Evolutionary conservation across 2,888 invertebrate genomes (phyloP), one percentile per base, ranked within the genome.

Genomic region (Caenorhabditis sp.): DNA sequence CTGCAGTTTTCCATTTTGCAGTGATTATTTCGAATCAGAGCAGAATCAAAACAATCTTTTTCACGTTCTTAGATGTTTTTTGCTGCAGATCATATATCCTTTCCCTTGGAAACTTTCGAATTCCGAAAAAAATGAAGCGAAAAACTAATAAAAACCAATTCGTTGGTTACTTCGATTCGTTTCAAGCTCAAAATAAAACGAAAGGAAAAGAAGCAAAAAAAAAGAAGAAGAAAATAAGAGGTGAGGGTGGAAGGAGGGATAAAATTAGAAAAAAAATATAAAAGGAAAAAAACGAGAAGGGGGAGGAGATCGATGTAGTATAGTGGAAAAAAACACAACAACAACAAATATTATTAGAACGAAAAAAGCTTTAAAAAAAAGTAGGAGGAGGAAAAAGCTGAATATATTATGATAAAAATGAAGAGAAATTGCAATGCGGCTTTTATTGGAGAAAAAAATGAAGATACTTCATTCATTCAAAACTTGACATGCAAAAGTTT

Each of bases 231-330:
- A 50, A 50, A 52, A 64, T 36, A 59, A 38, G 58, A 23, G 38
- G 50, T 54, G 52, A 61, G 25, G 54, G 58, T 59, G 25, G 52
- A 61, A 26, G 54, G 58, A 65, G 25, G 54, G 59, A 59, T 58
- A 53, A 59, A 58, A 59, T 65, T 53, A 59, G 59, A 52, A 65
- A 59, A 59, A 53, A 65, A 65, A 64, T 58, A 64, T 7, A 26
- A 25, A 53, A 20, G 26, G 20, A 1, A 17, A 36, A 23, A 38
- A 36, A 21, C 20, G 21, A 38, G 43, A 59, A 23, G 59, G 17
- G 12, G 8, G 21, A 38, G 43, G 38, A 23, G 59, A 23, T 14
- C 8, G 27, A 17, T 25, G 59, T 7, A 38, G 43, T 14, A 59
- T 14, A 59, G 43, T 17, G 59, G n/a, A 20, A 25, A 25, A 10